Evolutionary conservation across 1,140 invertebrate species (phyloP).

Genomic region (Drosophila carrolli): DNA sequence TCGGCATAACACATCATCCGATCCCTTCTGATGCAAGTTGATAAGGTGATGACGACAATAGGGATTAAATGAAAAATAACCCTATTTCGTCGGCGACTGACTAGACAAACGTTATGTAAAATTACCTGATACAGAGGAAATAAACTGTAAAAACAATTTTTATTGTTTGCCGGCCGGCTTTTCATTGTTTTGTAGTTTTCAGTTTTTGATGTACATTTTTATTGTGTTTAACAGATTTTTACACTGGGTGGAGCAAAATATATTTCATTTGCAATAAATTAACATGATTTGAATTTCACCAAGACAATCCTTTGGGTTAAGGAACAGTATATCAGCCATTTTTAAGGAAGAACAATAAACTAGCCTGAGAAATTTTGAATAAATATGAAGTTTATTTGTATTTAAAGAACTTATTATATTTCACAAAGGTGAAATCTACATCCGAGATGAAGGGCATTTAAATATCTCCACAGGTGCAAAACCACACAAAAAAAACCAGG

Average conservation of each 20-base stretch:
- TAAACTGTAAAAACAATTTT: neutral
- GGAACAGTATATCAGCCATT: too few species aligned
- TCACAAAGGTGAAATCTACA: neutral
- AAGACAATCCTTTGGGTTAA: too few species aligned
- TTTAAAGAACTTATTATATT: neutral
- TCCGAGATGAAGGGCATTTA: conserved; percentile 10
- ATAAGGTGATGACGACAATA: conserved; percentile 38
- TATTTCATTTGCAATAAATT: too few species aligned
- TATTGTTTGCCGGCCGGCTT: conserved; percentile 6
- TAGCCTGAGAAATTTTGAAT: too few species aligned
- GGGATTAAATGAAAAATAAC: conserved; percentile 11
- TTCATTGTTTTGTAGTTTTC: neutral
- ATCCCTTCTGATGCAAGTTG: conserved; percentile 32
- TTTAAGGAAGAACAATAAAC: too few species aligned
- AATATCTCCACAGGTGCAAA: conserved; percentile 7
- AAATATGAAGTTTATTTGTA: neutral
- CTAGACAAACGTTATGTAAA: conserved; percentile 7
- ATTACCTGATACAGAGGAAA: neutral
- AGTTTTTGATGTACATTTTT: neutral
- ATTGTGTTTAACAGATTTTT: too few species aligned
- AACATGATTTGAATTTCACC: too few species aligned
- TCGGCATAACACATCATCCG: conserved; percentile 25
- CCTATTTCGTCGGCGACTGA: conserved; percentile 15
- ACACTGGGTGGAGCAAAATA: too few species aligned
- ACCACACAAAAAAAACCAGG: conserved; percentile 15